Evolutionary conservation across 2,888 invertebrate species (phyloP).

Genomic region (Criorhina ranunculi): DNA sequence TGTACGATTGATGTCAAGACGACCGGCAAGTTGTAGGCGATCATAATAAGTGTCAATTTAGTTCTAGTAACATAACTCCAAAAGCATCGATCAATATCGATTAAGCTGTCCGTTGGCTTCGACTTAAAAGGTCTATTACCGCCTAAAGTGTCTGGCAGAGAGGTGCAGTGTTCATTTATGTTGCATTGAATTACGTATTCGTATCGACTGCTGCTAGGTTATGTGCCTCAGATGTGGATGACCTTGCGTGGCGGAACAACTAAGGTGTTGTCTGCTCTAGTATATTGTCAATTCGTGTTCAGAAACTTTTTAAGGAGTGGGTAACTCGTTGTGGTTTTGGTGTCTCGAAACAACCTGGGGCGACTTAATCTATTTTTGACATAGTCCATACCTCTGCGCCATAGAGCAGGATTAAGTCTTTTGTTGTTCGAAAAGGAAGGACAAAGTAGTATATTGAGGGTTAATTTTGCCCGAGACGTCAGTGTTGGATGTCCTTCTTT

Average conservation of each 20-base stretch:
- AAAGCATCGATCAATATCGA: constrained; percentile 20
- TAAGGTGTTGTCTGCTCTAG: constrained; percentile 25
- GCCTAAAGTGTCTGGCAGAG: constrained; percentile 30
- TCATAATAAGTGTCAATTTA: constrained; percentile 5
- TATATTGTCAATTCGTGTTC: not conserved
- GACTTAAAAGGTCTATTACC: constrained; percentile 42
- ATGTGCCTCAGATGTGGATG: constrained; percentile 17
- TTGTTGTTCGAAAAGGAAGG: too few relatives aligned
- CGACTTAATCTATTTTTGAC: too few relatives aligned
- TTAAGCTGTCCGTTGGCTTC: constrained; percentile 12
- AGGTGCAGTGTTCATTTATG: constrained; percentile 24
- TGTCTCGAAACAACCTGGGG: too few relatives aligned
- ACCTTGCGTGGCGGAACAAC: constrained; percentile 39
- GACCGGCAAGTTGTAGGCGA: constrained; percentile 17
- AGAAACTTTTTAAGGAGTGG: too few relatives aligned
- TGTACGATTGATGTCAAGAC: constrained; percentile 16
- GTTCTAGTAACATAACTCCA: constrained; percentile 5
- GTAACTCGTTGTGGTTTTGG: too few relatives aligned
- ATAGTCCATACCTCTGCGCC: too few relatives aligned
- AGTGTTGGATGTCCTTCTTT: too few relatives aligned
- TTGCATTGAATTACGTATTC: constrained; percentile 38
- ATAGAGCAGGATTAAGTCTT: too few relatives aligned
- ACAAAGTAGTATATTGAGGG: too few relatives aligned
- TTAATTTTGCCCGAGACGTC: too few relatives aligned
- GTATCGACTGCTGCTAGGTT: constrained; percentile 5